Base-by-base conservation (phyloP, 1,140 invertebrate species). In the Achatina immaculata region DNA sequence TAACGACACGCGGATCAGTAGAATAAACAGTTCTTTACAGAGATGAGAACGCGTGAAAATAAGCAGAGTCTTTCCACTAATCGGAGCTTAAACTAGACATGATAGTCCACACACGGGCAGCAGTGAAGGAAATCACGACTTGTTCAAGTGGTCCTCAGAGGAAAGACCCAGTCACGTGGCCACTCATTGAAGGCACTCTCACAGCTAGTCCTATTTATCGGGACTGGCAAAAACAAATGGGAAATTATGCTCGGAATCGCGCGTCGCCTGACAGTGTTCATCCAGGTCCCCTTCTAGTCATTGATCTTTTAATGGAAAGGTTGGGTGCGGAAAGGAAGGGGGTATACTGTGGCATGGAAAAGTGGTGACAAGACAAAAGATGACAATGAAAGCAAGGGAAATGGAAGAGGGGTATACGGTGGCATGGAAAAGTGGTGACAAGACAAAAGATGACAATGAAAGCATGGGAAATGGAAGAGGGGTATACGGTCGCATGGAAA, bases 241-340 rank as follows among this genome's bases (percentile, higher is more conserved):
- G 68, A 69, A 69, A 69, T 69, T 69, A 69, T 69, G 68, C 38
- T 69, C 14, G 68, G 68, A 43, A 43, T 43, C 24, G n/a, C 62
- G 24, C 11, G 11, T 24, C 34, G 66, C 14, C 38, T n/a, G 66
- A 7, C 66, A 4, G 34, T 6, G 4, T 40, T 40, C 66, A 38
- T 16, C 11, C 11, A 16, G 31, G 6, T 7, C n/a, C n/a, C 58
- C n/a, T n/a, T 7, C 7, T 65, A 65, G 58, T 28, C 58, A 65
- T 65, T 65, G 58, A 65, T 65, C 7, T 34, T 34, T 65, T 7
- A 34, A 7, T 24, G 58, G 24, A 34, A 6, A 34, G 58, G 58
- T 11, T 24, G 31, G 6, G 58, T 24, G 58, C 31, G n/a, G 58
- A 24, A 34, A 51, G 48, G n/a, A n/a, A n/a, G n/a, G n/a, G n/a